These are phyloP conservation scores for Atethmia centrago DNA, from an alignment of 2,888 invertebrate genomes.

Conservation along the genomic window DNA sequence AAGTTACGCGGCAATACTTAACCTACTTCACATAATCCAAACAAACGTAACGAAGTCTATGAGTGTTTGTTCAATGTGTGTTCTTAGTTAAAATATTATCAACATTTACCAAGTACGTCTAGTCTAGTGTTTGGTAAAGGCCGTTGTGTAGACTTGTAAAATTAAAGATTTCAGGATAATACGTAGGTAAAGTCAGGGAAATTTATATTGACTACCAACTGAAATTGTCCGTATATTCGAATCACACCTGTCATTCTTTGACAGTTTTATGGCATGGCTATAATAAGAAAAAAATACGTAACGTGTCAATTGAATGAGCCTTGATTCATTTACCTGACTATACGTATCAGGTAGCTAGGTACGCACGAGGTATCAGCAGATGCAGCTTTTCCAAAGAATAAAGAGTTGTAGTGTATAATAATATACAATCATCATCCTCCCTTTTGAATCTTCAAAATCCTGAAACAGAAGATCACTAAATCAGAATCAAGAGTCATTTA, in stretches of 20 bases:
- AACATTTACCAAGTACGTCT: conserved; percentile 25
- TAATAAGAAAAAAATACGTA: too few relatives aligned
- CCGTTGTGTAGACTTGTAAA: conserved; percentile 5
- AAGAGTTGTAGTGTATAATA: not conserved
- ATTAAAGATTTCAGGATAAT: not conserved
- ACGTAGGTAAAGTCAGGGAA: too few relatives aligned
- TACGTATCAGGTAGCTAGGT: not conserved
- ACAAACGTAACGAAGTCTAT: conserved; percentile 23
- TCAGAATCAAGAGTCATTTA: too few relatives aligned
- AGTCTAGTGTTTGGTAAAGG: not conserved
- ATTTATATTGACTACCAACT: too few relatives aligned
- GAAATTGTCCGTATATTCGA: too few relatives aligned
- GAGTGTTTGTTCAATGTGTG: conserved; percentile 23
- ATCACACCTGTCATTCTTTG: too few relatives aligned
- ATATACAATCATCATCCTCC: not conserved
- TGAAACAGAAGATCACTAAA: not conserved
- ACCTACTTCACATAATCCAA: conserved; percentile 39
- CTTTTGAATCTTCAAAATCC: not conserved
- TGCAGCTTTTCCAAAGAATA: not conserved
- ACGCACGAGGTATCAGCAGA: too few relatives aligned
- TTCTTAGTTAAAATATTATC: conserved; percentile 30
- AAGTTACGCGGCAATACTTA: conserved; percentile 35
- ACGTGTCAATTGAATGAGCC: too few relatives aligned
- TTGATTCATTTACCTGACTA: too few relatives aligned
- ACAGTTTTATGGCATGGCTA: too few relatives aligned